Base-by-base conservation (phyloP, 2,888 invertebrate genomes). In the Osmoderma eremita region DNA sequence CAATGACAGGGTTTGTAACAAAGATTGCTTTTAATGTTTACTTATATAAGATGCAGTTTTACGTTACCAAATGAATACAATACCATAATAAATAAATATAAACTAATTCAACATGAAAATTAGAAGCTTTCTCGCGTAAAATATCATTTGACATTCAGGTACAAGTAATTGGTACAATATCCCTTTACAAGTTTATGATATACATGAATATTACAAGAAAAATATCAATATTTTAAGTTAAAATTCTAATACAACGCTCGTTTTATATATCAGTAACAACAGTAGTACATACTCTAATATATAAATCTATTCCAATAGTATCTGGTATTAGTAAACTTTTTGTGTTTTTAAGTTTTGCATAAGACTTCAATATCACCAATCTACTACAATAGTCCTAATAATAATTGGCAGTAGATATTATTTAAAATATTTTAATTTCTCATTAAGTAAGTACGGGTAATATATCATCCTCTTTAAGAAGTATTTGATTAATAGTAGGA, bases 361-460 rank as follows among this genome's bases (percentile, higher is more conserved):
- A 83, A 83, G 82, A 83, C 82, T 82, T 82, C 77, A 78, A 77
- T 83, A 82, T 82, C 82, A 82, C 82, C 81, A 80, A 78, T 80
- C 81, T 81, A 82, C 80, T 80, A 71, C 67, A 69, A 63, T 70
- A 70, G 69, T 69, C 71, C 71, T 74, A 72, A 71, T 65, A 74
- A 71, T 79, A 79, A 79, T 80, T 81, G 81, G 81, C 81, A 81
- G 81, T 81, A 80, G 78, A 79, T 79, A 78, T 79, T 78, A 76
- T 75, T 74, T 65, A 65, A 65, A 50, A 20, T 41, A 39, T 39
- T 45, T 42, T 42, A 53, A 38, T 38, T 66, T 69, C 69, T 72
- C 68, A 53, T 70, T 6, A 8, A 30, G 10, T 30, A 10, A 4
- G 24, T 30, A 30, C n/a, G n/a, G n/a, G n/a, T 30, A 30, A 69